A percentile compares a stretch with the other conserved stretches of the same genome.
Evolutionary conservation across 2,797 vertebrate genomes (phyloP).

Genomic region (Harpagifer antarcticus): DNA sequence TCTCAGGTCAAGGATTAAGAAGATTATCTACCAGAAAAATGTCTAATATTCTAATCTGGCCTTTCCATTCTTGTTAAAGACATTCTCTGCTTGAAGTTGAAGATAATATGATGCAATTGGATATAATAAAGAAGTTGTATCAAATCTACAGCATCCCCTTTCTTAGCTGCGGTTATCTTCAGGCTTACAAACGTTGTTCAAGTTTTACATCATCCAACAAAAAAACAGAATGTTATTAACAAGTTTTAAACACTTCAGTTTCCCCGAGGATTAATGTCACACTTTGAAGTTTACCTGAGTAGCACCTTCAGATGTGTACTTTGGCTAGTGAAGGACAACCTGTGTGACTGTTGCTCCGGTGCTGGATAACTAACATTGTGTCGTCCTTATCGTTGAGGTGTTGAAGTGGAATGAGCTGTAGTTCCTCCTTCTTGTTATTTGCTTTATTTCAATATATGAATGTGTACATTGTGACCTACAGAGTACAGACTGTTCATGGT

Average conservation of each 20-base stretch:
- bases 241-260: constrained; percentile 4
- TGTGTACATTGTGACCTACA: constrained; percentile 53
- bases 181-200: neutral
- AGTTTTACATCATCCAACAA: constrained; percentile 6
- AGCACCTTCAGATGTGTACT: constrained; percentile 13
- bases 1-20: constrained; percentile 62
- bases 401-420: constrained; percentile 69
- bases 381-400: constrained; percentile 49
- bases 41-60: constrained; percentile 54
- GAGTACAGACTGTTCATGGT: constrained; percentile 17
- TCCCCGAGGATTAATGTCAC: constrained; percentile 27
- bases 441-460: constrained; percentile 34
- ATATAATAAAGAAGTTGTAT: neutral
- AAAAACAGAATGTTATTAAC: neutral
- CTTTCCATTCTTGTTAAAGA: constrained; percentile 22
- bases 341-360: constrained; percentile 43
- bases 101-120: constrained; percentile 3
- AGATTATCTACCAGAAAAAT: constrained; percentile 75
- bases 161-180: neutral
- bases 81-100: constrained; percentile 12
- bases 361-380: constrained; percentile 50
- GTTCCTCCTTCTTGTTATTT: constrained; percentile 69
- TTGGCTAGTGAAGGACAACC: neutral
- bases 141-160: neutral
- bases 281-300: constrained; percentile 19